Evolutionary conservation across 1,140 invertebrate genomes (phyloP).

Genomic region (Conus betulinus): DNA sequence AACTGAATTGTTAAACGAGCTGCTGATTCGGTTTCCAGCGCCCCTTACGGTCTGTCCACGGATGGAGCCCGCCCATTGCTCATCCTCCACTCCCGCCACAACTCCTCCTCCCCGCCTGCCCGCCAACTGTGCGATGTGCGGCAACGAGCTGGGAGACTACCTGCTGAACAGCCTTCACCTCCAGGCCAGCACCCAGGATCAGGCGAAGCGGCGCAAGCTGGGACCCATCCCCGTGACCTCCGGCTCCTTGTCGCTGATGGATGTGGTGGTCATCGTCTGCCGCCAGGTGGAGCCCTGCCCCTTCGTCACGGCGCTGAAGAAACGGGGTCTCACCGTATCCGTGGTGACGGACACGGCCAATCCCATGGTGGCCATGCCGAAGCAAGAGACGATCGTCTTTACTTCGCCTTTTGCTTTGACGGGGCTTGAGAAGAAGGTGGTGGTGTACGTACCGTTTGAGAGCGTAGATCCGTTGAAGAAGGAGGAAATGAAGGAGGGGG

Average conservation of each 20-base stretch:
- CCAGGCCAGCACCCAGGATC: not conserved
- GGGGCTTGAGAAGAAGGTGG: constrained; percentile 40
- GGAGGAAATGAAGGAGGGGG: not conserved
- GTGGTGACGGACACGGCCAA: constrained; percentile 14
- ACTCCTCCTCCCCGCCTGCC: not conserved
- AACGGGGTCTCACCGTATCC: constrained; percentile 14
- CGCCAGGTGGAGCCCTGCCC: not conserved
- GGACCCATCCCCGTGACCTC: not conserved
- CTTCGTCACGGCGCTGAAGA: constrained; percentile 18
- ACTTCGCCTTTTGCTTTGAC: constrained; percentile 37
- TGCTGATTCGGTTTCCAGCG: not conserved
- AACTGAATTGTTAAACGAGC: too few relatives aligned
- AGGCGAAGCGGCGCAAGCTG: not conserved
- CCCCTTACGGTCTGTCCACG: constrained; percentile 28
- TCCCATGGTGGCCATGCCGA: constrained; percentile 20
- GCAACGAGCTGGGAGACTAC: constrained; percentile 15
- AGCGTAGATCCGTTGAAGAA: not conserved
- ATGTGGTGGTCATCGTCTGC: constrained; percentile 41
- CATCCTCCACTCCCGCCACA: constrained; percentile 39
- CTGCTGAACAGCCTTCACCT: constrained; percentile 32
- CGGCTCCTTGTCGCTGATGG: not conserved
- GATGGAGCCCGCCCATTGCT: constrained; percentile 42
- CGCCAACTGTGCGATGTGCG: constrained; percentile 33
- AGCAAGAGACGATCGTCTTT: constrained; percentile 17
- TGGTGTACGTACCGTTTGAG: constrained; percentile 41